Percentiles rank a stretch among this genome's conserved stretches.
phyloP scores from a whole-genome alignment of 2,797 vertebrate genomes.

The Geotrypetes seraphini region DNA sequence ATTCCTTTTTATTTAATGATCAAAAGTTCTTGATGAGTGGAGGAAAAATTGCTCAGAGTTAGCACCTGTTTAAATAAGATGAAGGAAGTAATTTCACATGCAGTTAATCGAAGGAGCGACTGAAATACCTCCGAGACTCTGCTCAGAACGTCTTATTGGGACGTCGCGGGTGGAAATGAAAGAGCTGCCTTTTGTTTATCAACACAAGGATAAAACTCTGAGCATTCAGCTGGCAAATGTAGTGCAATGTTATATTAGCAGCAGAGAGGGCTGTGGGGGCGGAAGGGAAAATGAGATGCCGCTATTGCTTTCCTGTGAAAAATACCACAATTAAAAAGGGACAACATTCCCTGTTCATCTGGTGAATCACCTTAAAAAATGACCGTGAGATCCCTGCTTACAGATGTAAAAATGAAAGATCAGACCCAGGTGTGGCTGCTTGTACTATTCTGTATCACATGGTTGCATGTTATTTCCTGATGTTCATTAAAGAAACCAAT shows the following conservation, averaged over 20 bases:
- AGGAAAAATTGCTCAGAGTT: too few species aligned
- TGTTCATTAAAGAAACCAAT: too few species aligned
- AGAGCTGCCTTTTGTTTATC: not conserved
- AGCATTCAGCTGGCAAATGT: not conserved
- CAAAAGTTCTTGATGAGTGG: too few species aligned
- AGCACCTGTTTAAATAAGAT: not conserved
- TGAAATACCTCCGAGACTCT: not conserved
- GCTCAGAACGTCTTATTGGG: constrained; percentile 3
- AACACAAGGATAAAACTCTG: not conserved
- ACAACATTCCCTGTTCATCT: not conserved
- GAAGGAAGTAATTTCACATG: not conserved
- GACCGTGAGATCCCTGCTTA: too few species aligned
- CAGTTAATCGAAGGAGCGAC: not conserved
- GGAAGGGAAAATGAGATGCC: not conserved
- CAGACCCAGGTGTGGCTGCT: too few species aligned
- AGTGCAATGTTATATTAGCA: not conserved
- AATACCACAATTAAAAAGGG: not conserved
- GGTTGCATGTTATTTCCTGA: too few species aligned
- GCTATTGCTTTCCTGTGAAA: not conserved
- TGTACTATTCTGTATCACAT: too few species aligned
- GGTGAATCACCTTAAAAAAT: not conserved
- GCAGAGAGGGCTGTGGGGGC: too few species aligned
- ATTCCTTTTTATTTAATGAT: too few species aligned
- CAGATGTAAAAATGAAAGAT: too few species aligned
- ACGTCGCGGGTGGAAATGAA: not conserved